phyloP scores from a whole-genome alignment of 2,888 invertebrate genomes.

The Linnaemya vulpina region DNA sequence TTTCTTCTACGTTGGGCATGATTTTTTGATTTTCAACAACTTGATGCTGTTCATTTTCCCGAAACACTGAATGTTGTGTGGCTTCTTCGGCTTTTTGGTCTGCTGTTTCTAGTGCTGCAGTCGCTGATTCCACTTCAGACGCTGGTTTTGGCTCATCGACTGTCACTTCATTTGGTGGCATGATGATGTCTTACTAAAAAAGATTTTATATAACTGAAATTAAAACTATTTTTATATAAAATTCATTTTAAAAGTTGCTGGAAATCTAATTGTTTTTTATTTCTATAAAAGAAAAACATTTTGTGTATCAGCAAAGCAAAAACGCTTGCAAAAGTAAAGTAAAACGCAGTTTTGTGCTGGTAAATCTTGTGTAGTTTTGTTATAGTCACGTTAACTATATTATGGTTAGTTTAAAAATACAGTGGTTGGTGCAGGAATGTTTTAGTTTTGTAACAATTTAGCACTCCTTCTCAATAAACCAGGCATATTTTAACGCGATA shows the following conservation, averaged over 20 bases:
- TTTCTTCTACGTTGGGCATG: conserved; percentile 73
- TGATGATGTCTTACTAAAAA: conserved; percentile 77
- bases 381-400: background rate
- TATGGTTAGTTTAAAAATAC: too few species aligned
- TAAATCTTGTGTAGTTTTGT: too few species aligned
- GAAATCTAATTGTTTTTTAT: too few species aligned
- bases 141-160: conserved; percentile 76
- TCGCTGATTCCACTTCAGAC: conserved; percentile 75
- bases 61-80: conserved; percentile 78
- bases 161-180: conserved; percentile 80
- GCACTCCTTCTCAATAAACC: too few species aligned
- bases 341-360: too few species aligned
- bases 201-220: background rate
- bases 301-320: conserved; percentile 26
- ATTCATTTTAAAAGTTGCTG: too few species aligned
- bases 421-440: too few species aligned
- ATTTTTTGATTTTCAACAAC: conserved; percentile 78
- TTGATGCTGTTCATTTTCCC: conserved; percentile 76
- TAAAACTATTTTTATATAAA: background rate
- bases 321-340: too few species aligned
- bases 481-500: too few species aligned
- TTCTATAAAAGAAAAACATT: conserved; percentile 1
- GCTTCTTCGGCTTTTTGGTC: conserved; percentile 78
- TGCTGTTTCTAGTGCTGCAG: conserved; percentile 77
- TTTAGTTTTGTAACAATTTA: too few species aligned